These are phyloP conservation scores for Semicossyphus pulcher DNA, from an alignment of 2,113 vertebrate genomes.

Conservation along the genomic window DNA sequence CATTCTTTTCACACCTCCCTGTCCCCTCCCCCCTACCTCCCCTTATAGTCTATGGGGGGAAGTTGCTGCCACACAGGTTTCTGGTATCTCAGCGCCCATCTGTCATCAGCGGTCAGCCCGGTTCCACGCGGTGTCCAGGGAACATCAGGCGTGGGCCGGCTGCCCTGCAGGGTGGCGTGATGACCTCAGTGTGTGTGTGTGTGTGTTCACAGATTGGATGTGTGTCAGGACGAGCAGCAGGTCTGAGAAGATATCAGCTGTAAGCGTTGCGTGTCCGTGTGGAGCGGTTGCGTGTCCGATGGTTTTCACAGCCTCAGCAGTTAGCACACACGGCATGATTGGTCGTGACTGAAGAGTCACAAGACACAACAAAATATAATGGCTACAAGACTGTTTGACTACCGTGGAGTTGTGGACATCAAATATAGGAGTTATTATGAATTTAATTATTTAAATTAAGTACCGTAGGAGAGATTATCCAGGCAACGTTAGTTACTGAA, in stretches of 20 bases:
- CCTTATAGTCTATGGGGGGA: slow-evolving; percentile 30
- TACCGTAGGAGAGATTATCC: no score
- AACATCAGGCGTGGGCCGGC: slow-evolving; percentile 52
- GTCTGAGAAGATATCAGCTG: slow-evolving; percentile 64
- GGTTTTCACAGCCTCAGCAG: slow-evolving; percentile 49
- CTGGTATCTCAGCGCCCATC: slow-evolving; percentile 64
- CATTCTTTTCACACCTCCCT: slow-evolving; percentile 33
- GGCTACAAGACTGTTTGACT: background rate
- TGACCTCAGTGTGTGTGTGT: slow-evolving; percentile 40
- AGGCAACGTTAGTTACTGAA: no score
- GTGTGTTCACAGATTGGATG: slow-evolving; percentile 60
- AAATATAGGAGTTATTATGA: background rate
- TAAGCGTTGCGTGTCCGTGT: slow-evolving; percentile 44
- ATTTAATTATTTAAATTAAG: background rate
- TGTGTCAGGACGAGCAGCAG: slow-evolving; percentile 62
- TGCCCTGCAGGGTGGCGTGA: slow-evolving; percentile 23
- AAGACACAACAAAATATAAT: slow-evolving; percentile 19
- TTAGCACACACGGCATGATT: slow-evolving; percentile 35
- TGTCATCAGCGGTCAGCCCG: slow-evolving; percentile 61
- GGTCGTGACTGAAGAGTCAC: slow-evolving; percentile 20
- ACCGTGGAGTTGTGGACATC: background rate
- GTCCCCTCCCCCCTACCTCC: slow-evolving; percentile 34
- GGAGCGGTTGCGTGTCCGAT: slow-evolving; percentile 30
- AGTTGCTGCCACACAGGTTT: slow-evolving; percentile 45
- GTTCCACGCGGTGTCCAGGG: slow-evolving; percentile 45